Evolutionary conservation across 2,113 vertebrate genomes (phyloP).

Genomic region (Rhineura floridana): DNA sequence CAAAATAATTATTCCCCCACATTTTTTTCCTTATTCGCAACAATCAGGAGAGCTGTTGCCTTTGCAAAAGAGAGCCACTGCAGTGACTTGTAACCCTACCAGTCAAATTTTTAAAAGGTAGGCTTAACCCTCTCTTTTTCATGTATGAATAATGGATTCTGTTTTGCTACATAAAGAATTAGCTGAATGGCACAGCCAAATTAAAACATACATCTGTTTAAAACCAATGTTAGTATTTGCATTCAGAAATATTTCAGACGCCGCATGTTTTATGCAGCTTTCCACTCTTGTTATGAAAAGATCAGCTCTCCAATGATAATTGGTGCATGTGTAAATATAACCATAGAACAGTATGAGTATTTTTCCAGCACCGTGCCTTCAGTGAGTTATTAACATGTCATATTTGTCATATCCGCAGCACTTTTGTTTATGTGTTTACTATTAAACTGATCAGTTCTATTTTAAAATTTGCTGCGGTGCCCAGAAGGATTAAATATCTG

Average conservation of each 20-base stretch:
- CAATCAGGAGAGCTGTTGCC: constrained; percentile 13
- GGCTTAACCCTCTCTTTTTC: constrained; percentile 45
- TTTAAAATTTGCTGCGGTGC: neutral
- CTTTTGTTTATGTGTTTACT: neutral
- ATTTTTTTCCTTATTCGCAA: constrained; percentile 52
- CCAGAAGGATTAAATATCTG: neutral
- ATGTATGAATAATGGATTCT: constrained; percentile 40
- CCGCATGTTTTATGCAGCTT: constrained; percentile 28
- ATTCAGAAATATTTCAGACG: constrained; percentile 39
- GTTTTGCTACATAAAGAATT: constrained; percentile 47
- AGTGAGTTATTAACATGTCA: constrained; percentile 33
- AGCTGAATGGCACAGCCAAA: neutral
- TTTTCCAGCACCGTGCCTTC: constrained; percentile 43
- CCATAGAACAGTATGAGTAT: constrained; percentile 30
- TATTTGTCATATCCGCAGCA: constrained; percentile 35
- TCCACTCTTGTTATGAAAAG: constrained; percentile 36
- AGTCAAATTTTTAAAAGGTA: constrained; percentile 54
- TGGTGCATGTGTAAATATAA: neutral
- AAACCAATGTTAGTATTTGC: constrained; percentile 21
- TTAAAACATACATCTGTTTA: constrained; percentile 5
- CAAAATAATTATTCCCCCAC: constrained; percentile 35
- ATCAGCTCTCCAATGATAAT: constrained; percentile 7
- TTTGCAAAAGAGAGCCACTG: constrained; percentile 58
- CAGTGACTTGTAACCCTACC: constrained; percentile 40
- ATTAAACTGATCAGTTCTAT: neutral